A percentile compares a stretch with the other conserved stretches of the same genome.
Evolutionary conservation across 2,888 invertebrate genomes (phyloP).

Genomic region (Euproctis similis): DNA sequence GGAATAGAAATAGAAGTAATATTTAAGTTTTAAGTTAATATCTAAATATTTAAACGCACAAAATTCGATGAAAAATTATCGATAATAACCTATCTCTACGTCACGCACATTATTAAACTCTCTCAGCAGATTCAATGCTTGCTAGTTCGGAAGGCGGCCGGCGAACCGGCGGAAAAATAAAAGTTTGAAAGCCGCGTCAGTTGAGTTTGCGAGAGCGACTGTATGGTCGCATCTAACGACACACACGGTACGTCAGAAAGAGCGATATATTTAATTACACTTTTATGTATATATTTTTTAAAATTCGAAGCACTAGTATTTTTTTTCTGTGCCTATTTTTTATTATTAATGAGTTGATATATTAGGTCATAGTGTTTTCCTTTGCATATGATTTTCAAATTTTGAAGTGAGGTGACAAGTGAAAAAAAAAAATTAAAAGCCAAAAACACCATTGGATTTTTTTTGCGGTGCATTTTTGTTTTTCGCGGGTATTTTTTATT

Average conservation of each 20-base stretch:
- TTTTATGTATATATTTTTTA: too few relatives aligned
- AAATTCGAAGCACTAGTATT: too few relatives aligned
- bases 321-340: constrained; percentile 5
- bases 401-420: constrained; percentile 25
- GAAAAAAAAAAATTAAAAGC: constrained; percentile 16
- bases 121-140: constrained; percentile 23
- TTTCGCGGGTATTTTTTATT: constrained; percentile 18
- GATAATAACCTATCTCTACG: constrained; percentile 12
- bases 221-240: constrained; percentile 39
- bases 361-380: background rate
- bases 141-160: constrained; percentile 42
- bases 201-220: constrained; percentile 47
- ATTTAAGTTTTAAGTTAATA: too few relatives aligned
- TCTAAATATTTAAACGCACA: too few relatives aligned
- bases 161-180: constrained; percentile 49
- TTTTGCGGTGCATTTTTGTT: constrained; percentile 41
- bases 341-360: constrained; percentile 9
- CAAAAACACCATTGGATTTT: constrained; percentile 14
- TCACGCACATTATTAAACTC: constrained; percentile 26
- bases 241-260: constrained; percentile 49
- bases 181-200: constrained; percentile 39
- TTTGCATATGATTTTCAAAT: constrained; percentile 17
- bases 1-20: too few relatives aligned
- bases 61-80: constrained; percentile 9
- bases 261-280: too few relatives aligned